Evolutionary conservation across 2,888 invertebrate genomes (phyloP).

Genomic region (Bhutanitis thaidina): DNA sequence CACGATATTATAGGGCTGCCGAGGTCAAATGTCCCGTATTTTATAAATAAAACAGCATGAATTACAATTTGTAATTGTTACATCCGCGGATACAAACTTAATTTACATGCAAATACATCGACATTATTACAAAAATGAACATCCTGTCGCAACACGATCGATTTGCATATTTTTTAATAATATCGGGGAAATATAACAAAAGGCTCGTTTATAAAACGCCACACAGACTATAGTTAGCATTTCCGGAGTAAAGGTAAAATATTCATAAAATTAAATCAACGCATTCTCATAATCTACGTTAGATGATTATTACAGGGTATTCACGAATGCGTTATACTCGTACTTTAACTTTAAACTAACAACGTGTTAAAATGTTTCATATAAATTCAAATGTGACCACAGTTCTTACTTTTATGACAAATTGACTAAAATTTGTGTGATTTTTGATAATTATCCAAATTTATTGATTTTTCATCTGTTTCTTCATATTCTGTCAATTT

Average conservation of each 20-base stretch:
- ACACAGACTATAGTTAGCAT: conserved; percentile 62
- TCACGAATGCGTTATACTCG: conserved; percentile 27
- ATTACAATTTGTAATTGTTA: conserved; percentile 49
- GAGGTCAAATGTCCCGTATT: conserved; percentile 39
- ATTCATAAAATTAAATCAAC: conserved; percentile 73
- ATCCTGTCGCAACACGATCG: conserved; percentile 69
- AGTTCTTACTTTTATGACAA: too few species aligned
- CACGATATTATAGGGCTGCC: conserved; percentile 32
- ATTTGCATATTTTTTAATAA: conserved; percentile 79
- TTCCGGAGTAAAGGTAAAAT: conserved; percentile 65
- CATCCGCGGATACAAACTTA: conserved; percentile 65
- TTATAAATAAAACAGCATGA: conserved; percentile 56
- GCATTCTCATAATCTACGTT: conserved; percentile 57
- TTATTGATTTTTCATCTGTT: too few species aligned
- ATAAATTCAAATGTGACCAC: too few species aligned
- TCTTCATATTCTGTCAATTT: too few species aligned
- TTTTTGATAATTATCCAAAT: too few species aligned
- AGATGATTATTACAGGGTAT: conserved; percentile 54
- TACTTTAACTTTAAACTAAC: conserved; percentile 1
- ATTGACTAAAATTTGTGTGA: too few species aligned
- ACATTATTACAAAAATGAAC: conserved; percentile 73
- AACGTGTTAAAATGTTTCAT: neutral
- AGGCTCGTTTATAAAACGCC: conserved; percentile 58
- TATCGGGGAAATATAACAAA: conserved; percentile 68
- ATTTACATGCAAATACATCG: conserved; percentile 76